Evolutionary conservation across 2,888 invertebrate genomes (phyloP).

Genomic region (Latrodectus elegans): DNA sequence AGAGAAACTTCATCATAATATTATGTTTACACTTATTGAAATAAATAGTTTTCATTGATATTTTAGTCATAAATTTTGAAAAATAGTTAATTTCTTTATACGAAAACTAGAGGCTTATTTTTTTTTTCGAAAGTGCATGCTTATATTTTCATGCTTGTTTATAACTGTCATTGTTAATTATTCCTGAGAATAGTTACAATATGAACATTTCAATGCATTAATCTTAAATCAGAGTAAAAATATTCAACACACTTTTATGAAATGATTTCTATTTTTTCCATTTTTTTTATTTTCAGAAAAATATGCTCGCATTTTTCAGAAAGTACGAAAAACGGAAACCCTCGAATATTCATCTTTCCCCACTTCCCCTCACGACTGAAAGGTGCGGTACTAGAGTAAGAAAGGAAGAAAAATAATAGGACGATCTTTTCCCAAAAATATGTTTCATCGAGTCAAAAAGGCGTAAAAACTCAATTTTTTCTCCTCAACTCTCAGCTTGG

Average conservation of each 20-base stretch:
- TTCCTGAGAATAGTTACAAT: too few species aligned
- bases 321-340: neutral
- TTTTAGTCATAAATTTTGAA: too few species aligned
- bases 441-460: conserved; percentile 29
- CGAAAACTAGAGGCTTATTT: too few species aligned
- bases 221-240: too few species aligned
- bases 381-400: neutral
- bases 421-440: neutral
- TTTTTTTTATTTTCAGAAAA: neutral
- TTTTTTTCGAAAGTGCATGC: too few species aligned
- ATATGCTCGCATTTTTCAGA: neutral
- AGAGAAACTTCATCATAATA: too few species aligned
- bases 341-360: neutral
- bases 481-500: neutral
- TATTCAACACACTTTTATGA: neutral
- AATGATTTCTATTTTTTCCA: neutral
- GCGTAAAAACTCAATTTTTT: conserved; percentile 16
- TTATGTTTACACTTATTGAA: too few species aligned
- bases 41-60: too few species aligned
- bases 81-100: too few species aligned
- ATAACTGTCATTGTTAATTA: too few species aligned
- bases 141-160: too few species aligned
- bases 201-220: too few species aligned
- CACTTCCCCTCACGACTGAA: neutral
- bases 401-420: neutral